Percentiles rank a stretch among this genome's conserved stretches.
Conservation (phyloP, 2,113 vertebrate species). For the Potamarius usumacintae region DNA sequence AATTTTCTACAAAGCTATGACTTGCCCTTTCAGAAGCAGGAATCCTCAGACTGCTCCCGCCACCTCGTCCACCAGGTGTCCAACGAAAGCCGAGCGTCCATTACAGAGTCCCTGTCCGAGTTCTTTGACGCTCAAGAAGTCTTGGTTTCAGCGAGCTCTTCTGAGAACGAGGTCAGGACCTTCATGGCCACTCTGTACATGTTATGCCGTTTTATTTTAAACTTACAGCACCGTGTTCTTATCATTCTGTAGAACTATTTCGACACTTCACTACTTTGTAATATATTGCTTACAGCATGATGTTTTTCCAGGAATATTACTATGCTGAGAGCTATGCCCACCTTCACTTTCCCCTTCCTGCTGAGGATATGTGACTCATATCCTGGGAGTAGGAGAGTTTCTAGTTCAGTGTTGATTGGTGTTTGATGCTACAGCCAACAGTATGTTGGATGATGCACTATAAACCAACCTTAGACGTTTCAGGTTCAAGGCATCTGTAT, state of each 20-base stretch:
- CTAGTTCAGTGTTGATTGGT: neutral
- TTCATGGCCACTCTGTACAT: neutral
- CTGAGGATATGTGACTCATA: constrained; percentile 4
- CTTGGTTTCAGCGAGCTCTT: constrained; percentile 91
- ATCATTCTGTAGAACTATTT: neutral
- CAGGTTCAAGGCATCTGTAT: neutral
- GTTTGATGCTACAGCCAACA: neutral
- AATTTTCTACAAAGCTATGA: constrained; percentile 38
- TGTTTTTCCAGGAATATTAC: neutral
- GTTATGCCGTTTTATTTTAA: neutral
- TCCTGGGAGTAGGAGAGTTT: constrained; percentile 4
- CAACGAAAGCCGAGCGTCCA: constrained; percentile 89
- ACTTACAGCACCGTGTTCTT: neutral
- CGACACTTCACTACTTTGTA: neutral
- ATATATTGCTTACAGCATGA: neutral
- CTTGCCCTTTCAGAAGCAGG: constrained; percentile 74
- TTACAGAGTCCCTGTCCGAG: constrained; percentile 91
- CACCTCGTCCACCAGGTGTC: constrained; percentile 89
- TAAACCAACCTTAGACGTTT: neutral
- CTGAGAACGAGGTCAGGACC: constrained; percentile 90
- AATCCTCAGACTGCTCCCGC: constrained; percentile 75
- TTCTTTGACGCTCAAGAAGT: constrained; percentile 98
- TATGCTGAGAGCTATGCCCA: neutral
- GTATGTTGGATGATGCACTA: neutral
- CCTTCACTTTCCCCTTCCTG: neutral